A percentile compares a stretch with the other conserved stretches of the same genome.
These are phyloP conservation scores for Oenanthe melanoleuca DNA, from an alignment of 2,113 vertebrate species.

Conservation along the genomic window DNA sequence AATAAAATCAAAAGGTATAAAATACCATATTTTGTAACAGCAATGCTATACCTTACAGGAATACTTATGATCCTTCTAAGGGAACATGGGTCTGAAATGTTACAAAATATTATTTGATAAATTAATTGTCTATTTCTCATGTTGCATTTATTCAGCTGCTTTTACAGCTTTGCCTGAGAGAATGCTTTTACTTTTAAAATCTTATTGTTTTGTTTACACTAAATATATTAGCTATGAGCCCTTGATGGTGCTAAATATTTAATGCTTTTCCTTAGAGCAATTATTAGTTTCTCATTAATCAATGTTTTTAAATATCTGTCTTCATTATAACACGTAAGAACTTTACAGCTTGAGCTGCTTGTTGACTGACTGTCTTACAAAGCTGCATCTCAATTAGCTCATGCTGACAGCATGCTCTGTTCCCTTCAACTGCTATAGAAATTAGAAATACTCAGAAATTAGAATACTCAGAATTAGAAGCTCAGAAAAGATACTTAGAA, in stretches of 20 bases:
- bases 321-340: background rate
- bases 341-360: background rate
- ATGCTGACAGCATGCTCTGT: background rate
- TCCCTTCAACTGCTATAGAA: background rate
- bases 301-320: background rate
- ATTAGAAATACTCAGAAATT: background rate
- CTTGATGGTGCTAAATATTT: background rate
- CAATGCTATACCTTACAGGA: background rate
- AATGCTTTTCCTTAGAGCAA: background rate
- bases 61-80: background rate
- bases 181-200: background rate
- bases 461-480: background rate
- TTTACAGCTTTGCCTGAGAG: background rate
- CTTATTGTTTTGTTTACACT: conserved; percentile 3
- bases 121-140: background rate
- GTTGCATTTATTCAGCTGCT: background rate
- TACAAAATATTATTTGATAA: background rate
- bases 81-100: background rate
- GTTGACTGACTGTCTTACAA: background rate
- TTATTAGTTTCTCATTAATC: conserved; percentile 26
- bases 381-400: background rate
- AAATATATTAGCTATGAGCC: background rate
- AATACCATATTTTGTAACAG: background rate
- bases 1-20: background rate
- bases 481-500: background rate